Percentiles rank a stretch among this genome's conserved stretches.
Conservation (phyloP, 1,140 invertebrate species). For the Listronotus bonariensis region DNA sequence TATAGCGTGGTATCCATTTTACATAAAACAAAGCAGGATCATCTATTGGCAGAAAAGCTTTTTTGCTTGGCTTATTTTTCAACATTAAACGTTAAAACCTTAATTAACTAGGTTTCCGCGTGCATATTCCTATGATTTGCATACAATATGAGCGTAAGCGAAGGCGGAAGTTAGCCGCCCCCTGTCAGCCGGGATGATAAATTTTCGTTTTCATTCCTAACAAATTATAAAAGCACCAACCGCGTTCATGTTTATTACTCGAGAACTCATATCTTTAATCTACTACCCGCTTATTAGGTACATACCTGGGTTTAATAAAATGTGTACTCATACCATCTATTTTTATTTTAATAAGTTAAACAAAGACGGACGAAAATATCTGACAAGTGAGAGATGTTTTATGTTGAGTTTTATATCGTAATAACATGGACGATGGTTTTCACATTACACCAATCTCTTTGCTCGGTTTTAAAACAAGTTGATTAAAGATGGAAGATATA, state of each 20-base stretch:
- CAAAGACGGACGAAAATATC: slow-evolving; percentile 1
- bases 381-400: slow-evolving; percentile 9
- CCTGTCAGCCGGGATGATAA: slow-evolving; percentile 32
- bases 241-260: slow-evolving; percentile 27
- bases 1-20: too few relatives aligned
- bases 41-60: too few relatives aligned
- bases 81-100: slow-evolving; percentile 7
- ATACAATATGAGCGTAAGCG: slow-evolving; percentile 34
- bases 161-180: slow-evolving; percentile 31
- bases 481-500: slow-evolving; percentile 24
- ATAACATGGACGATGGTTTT: slow-evolving; percentile 28
- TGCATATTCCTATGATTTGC: slow-evolving; percentile 32
- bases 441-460: slow-evolving; percentile 25
- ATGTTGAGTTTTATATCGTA: slow-evolving; percentile 15
- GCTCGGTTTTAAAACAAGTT: slow-evolving; percentile 10
- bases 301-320: slow-evolving; percentile 19
- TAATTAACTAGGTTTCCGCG: slow-evolving; percentile 13
- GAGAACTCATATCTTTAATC: slow-evolving; percentile 19
- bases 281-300: slow-evolving; percentile 20
- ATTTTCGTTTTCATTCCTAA: slow-evolving; percentile 30
- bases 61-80: neutral
- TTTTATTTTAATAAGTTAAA: neutral
- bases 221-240: slow-evolving; percentile 33
- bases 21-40: too few relatives aligned
- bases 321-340: neutral